These are phyloP conservation scores for Myotis lucifugus DNA, from an alignment of 2,113 vertebrate genomes.

Conservation along the genomic window DNA sequence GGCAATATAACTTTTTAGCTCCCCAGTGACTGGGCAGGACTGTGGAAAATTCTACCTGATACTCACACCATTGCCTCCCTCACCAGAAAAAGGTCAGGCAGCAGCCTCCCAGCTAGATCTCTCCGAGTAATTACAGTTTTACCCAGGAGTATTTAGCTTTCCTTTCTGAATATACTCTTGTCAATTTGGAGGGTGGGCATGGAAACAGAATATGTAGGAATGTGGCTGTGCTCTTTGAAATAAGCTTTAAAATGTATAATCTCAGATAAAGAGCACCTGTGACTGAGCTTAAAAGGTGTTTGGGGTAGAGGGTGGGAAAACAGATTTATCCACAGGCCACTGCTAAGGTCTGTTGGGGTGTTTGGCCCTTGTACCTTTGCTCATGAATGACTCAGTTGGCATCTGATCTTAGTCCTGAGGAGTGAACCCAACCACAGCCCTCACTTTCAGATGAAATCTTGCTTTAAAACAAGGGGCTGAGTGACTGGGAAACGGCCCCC, in stretches of 20 bases:
- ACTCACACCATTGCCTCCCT: not conserved
- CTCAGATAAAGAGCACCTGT: not conserved
- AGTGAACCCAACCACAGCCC: not conserved
- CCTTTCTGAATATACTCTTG: not conserved
- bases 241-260: not conserved
- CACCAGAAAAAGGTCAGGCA: not conserved
- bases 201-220: not conserved
- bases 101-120: not conserved
- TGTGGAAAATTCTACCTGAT: slow-evolving; percentile 6
- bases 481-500: not conserved
- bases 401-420: not conserved
- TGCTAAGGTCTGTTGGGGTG: not conserved
- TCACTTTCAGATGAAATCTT: slow-evolving; percentile 3
- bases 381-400: not conserved
- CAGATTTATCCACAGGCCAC: not conserved
- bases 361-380: not conserved
- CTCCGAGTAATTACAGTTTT: not conserved
- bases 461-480: not conserved
- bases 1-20: not conserved
- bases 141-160: not conserved
- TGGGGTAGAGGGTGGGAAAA: not conserved
- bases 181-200: not conserved
- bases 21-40: not conserved
- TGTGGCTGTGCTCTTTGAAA: not conserved
- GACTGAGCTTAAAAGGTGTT: not conserved